Evolutionary conservation across 2,113 vertebrate genomes (phyloP).

Genomic region (Bagarius yarrelli): DNA sequence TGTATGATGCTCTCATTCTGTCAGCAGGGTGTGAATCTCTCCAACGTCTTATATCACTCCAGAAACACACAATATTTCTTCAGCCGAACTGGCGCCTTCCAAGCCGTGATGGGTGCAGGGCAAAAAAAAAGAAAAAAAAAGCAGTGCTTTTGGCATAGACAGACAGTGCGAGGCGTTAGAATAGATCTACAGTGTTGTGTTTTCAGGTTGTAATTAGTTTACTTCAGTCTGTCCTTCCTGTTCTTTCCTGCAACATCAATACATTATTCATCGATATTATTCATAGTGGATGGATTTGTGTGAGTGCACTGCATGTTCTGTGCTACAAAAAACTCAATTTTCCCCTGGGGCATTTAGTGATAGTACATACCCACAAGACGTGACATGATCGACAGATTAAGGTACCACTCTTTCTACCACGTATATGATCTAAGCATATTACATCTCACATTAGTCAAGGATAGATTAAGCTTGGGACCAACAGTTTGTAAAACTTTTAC

Average conservation of each 20-base stretch:
- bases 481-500: not conserved
- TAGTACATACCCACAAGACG: conserved; percentile 7
- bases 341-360: conserved; percentile 19
- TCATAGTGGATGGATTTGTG: conserved; percentile 32
- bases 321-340: conserved; percentile 21
- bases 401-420: conserved; percentile 12
- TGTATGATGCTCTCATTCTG: conserved; percentile 36
- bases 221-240: conserved; percentile 18
- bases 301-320: conserved; percentile 15
- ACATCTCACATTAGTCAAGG: conserved; percentile 1
- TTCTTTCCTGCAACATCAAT: conserved; percentile 18
- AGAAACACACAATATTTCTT: conserved; percentile 14
- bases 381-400: conserved; percentile 32
- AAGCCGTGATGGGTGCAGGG: conserved; percentile 9
- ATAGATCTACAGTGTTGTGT: not conserved
- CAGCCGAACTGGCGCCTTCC: conserved; percentile 15
- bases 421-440: not conserved
- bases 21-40: conserved; percentile 31
- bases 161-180: conserved; percentile 10
- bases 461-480: not conserved
- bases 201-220: conserved; percentile 43
- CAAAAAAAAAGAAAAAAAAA: conserved; percentile 29
- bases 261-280: conserved; percentile 38
- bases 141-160: not conserved
- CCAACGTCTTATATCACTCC: conserved; percentile 33